Base-by-base conservation (phyloP, 2,888 invertebrate genomes). In the Tromatobia lineatoria region DNA sequence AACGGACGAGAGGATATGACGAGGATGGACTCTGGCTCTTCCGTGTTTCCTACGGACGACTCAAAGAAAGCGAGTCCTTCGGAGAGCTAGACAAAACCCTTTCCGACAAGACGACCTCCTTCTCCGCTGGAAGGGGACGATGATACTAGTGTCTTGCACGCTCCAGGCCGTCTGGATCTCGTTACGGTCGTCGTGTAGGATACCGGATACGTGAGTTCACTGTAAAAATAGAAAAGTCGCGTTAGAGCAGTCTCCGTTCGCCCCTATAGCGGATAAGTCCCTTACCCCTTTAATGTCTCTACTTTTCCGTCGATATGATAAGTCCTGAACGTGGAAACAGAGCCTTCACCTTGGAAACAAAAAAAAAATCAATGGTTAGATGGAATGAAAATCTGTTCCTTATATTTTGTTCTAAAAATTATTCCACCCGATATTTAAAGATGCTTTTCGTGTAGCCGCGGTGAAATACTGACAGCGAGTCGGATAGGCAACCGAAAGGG, bases 181-280 rank as follows among this genome's bases (percentile, higher is more conserved):
- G 67, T 82, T 77, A 71, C 50, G 66, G 29, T 29, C 42, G 25
- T 18, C 25, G 11, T 54, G 23, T 64, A 64, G 57, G 15, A 50
- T 66, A 71, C 47, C 34, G 45, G 71, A 77, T 71, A 82, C 81
- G 81, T 77, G 81, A 77, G 75, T 18, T 70, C 45, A 76, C 76
- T 81, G 52, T 81, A 64, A 64, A 70, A 71, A 76, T 61, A 52
- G 47, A 54, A 45, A 61, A 67, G 20, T 20, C 11, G 2, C 13
- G 20, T 64, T 38, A 64, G 20, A 20, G 20, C 11, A 34, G n/a
- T 61, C 10, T 7, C n/a, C 38, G 1, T 18, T 61, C 61, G 10
- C 15, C n/a, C 1, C 29, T 3, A 61, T n/a, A 34, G 38, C 0
- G 11, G 18, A n/a, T 66, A 11, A 42, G n/a, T 64, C 66, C 13